Evolutionary conservation across 2,113 vertebrate genomes (phyloP), one percentile per base, ranked within the genome.

Genomic region (Eclectus roratus): DNA sequence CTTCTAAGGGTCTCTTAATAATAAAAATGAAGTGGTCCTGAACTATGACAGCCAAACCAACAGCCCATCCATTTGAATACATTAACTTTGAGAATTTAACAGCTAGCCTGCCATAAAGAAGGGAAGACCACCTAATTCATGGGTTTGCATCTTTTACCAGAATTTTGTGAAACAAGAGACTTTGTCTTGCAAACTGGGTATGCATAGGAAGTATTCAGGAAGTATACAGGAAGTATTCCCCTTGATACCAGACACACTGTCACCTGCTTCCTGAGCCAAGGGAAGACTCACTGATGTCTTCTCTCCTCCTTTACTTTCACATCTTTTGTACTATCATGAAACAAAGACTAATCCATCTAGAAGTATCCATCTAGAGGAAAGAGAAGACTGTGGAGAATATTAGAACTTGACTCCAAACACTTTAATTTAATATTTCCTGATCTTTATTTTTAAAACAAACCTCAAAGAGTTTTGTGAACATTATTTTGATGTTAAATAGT

Each of bases 371-470:
- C 20, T 58, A 53, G 33, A 58, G 14, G 21, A 61, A 11, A 77
- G 24, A 56, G 80, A 73, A 41, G 23, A 33, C 10, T 29, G 11
- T 8, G 37, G 10, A 81, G 7, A 85, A 71, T 50, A 25, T 64
- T 55, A 74, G 21, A 69, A 43, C 4, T 28, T 44, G 5, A 49
- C 29, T 64, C 25, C 20, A 50, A 80, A 82, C 3, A 72, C 18
- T 55, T 68, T 31, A 31, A 47, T 86, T 79, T 53, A 76, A 52
- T 46, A 69, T 4, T 66, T 63, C 6, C 17, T 29, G 3, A 11
- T 71, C 9, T 70, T 87, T 84, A 52, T 66, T 88, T 85, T 88
- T 76, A 47, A 80, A 93, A 70, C 5, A 68, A 91, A 60, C 7
- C 3, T 50, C 23, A 33, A 25, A 13, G 19, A 39, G 5, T 68